Conservation (phyloP, 2,888 invertebrate species). For the Adineta ricciae region DNA sequence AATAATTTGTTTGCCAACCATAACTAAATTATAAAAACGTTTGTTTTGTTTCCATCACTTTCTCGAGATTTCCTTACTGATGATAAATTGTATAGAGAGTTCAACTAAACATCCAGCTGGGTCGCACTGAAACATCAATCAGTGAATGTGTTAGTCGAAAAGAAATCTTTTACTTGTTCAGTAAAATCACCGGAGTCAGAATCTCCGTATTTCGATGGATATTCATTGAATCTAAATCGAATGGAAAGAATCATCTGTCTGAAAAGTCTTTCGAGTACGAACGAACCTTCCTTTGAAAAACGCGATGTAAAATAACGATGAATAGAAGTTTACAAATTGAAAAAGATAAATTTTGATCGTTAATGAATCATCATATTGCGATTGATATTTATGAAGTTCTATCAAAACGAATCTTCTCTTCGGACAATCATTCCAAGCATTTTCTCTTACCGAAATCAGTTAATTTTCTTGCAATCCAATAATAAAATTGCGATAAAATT, state of each 20-base stretch:
- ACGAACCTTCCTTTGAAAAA: slow-evolving; percentile 51
- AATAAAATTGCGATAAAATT: slow-evolving; percentile 55
- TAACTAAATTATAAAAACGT: slow-evolving; percentile 55
- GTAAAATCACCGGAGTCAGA: neutral
- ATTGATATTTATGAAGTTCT: slow-evolving; percentile 51
- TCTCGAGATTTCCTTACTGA: slow-evolving; percentile 52
- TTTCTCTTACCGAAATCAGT: slow-evolving; percentile 54
- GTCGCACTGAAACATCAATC: slow-evolving; percentile 55
- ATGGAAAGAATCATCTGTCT: too few species aligned
- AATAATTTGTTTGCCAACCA: slow-evolving; percentile 87
- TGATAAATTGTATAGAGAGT: slow-evolving; percentile 77
- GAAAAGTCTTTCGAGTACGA: too few species aligned
- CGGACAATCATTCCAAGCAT: neutral
- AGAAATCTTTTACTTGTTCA: neutral
- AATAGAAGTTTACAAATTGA: slow-evolving; percentile 52
- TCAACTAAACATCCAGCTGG: slow-evolving; percentile 79
- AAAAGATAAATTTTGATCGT: slow-evolving; percentile 51
- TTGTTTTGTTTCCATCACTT: neutral
- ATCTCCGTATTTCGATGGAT: neutral
- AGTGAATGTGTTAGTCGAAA: neutral
- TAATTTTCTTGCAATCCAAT: slow-evolving; percentile 54
- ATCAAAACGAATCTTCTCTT: slow-evolving; percentile 33
- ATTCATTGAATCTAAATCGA: neutral
- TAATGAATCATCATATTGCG: slow-evolving; percentile 50
- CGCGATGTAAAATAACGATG: slow-evolving; percentile 50